Percentiles rank a stretch among this genome's conserved stretches.
Evolutionary conservation across 2,797 vertebrate species (phyloP).

Genomic region (Prionace glauca): DNA sequence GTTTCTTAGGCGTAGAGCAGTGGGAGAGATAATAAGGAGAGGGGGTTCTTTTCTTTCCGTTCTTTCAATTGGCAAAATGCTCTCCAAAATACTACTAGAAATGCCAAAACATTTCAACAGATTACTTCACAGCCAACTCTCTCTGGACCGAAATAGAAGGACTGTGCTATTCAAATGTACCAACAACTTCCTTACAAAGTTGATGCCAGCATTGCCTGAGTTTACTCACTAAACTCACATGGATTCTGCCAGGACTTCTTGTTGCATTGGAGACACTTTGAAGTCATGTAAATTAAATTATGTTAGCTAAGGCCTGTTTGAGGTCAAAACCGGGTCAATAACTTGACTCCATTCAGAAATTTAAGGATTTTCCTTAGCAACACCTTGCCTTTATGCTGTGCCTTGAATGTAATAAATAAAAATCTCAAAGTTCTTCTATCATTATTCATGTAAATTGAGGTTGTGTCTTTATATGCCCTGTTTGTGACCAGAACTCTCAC

Average conservation of each 20-base stretch:
- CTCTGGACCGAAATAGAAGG: not conserved
- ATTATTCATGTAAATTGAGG: no score
- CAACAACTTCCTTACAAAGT: not conserved
- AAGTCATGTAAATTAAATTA: not conserved
- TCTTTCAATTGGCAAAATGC: not conserved
- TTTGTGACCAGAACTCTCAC: no score
- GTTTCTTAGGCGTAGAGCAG: not conserved
- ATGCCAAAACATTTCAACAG: slow-evolving; percentile 9
- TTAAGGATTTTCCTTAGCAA: not conserved
- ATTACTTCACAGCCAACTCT: slow-evolving; percentile 28
- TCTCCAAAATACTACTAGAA: not conserved
- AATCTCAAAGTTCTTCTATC: not conserved
- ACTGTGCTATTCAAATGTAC: not conserved
- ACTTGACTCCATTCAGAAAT: not conserved
- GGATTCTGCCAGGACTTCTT: not conserved
- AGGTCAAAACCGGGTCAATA: not conserved
- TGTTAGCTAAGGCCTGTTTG: not conserved
- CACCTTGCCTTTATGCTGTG: not conserved
- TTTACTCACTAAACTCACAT: not conserved
- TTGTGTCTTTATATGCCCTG: no score
- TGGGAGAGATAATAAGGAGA: not conserved
- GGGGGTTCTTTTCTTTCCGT: not conserved
- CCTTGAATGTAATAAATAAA: not conserved
- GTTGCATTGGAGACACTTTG: not conserved
- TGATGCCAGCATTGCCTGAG: not conserved